These are phyloP conservation scores for Ctenochaetus hawaiiensis DNA, from an alignment of 2,797 vertebrate genomes.

Conservation along the genomic window DNA sequence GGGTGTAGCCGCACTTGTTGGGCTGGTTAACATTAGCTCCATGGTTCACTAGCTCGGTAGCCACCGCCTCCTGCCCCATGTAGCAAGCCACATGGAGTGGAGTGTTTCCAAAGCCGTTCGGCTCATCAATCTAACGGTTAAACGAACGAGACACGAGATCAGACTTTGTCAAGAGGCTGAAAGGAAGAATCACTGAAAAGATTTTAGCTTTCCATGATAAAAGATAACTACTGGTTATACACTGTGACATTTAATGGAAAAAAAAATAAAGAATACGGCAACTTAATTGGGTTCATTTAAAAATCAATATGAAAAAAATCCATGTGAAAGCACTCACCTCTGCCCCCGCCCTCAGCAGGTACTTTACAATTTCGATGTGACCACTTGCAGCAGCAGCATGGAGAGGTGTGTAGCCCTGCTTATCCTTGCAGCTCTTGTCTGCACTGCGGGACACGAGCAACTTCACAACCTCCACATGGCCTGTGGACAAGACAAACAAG, in stretches of 20 bases:
- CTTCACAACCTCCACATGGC: conserved; percentile 95
- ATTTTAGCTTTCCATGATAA: not conserved
- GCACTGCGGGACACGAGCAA: conserved; percentile 93
- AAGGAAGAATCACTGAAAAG: not conserved
- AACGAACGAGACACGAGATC: conserved; percentile 13
- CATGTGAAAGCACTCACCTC: conserved; percentile 85
- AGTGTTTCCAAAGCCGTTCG: conserved; percentile 95
- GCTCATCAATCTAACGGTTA: conserved; percentile 91
- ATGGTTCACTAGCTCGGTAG: conserved; percentile 94
- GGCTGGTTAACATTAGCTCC: conserved; percentile 97
- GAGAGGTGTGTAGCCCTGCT: conserved; percentile 94
- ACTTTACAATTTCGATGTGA: conserved; percentile 94
- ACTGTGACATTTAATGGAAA: conserved; percentile 5
- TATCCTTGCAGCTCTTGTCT: conserved; percentile 93
- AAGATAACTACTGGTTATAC: not conserved
- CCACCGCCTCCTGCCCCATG: conserved; percentile 95
- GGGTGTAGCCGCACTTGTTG: conserved; percentile 95
- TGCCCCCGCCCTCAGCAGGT: conserved; percentile 92
- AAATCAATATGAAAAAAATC: not conserved
- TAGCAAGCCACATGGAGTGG: conserved; percentile 97
- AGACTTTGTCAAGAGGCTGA: not conserved
- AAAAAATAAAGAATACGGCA: not conserved
- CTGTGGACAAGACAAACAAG: conserved; percentile 70
- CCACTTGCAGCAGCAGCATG: conserved; percentile 95
- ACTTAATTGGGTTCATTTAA: not conserved